phyloP scores from a whole-genome alignment of 2,888 invertebrate species.

The Chirona hameri region DNA sequence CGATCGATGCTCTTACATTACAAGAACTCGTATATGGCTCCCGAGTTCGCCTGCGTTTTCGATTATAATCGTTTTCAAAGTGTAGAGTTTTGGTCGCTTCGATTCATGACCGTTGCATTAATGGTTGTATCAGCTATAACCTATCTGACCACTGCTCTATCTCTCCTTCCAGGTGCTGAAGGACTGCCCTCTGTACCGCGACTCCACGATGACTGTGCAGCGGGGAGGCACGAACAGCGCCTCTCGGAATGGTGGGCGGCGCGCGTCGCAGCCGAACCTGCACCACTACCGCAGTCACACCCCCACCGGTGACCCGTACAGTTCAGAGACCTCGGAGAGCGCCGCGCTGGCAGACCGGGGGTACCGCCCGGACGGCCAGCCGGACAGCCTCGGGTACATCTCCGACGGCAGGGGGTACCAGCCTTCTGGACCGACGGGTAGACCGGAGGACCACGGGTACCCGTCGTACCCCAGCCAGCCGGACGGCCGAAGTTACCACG shows the following conservation, averaged over 20 bases:
- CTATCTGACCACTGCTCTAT: too few species aligned
- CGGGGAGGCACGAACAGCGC: conserved; percentile 56
- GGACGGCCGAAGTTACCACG: background rate
- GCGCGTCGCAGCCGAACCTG: conserved; percentile 37
- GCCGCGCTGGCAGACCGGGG: background rate
- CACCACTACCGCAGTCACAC: conserved; percentile 70
- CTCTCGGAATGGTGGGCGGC: conserved; percentile 43
- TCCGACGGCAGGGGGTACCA: background rate
- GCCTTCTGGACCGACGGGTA: background rate
- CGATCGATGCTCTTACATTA: too few species aligned
- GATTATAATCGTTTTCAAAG: too few species aligned
- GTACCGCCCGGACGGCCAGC: background rate
- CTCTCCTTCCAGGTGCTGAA: conserved; percentile 56
- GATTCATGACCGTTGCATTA: too few species aligned
- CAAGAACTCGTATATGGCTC: too few species aligned
- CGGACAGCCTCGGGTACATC: background rate
- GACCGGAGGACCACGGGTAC: background rate
- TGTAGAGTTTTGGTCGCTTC: too few species aligned
- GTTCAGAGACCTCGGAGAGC: conserved; percentile 43
- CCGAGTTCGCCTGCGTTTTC: too few species aligned
- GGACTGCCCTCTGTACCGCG: conserved; percentile 81
- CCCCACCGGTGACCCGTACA: conserved; percentile 84
- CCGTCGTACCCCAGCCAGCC: background rate
- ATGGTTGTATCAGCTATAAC: too few species aligned
- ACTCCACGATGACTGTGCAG: conserved; percentile 84